Evolutionary conservation across 2,113 vertebrate species (phyloP).

Genomic region (Sula dactylatra): DNA sequence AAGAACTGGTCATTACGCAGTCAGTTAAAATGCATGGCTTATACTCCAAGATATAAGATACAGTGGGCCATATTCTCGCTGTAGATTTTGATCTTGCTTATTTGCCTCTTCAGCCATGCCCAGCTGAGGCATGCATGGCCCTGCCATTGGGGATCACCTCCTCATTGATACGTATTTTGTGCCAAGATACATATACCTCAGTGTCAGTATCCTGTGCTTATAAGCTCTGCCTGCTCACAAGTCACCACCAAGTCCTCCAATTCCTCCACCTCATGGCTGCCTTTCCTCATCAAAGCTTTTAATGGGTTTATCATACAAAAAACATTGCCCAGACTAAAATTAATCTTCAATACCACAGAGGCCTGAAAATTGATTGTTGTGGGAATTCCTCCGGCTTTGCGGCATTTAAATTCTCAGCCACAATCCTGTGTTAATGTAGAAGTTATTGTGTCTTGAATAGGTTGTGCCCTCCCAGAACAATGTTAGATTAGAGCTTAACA

Average conservation of each 20-base stretch:
- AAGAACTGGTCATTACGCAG: neutral
- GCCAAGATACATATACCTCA: neutral
- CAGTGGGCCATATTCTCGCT: neutral
- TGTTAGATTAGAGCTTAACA: slow-evolving; percentile 21
- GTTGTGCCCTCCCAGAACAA: slow-evolving; percentile 6
- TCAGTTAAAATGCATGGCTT: neutral
- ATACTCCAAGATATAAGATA: neutral
- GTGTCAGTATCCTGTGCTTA: neutral
- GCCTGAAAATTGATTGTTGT: neutral
- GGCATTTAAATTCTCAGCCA: slow-evolving; percentile 19
- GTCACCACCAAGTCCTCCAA: neutral
- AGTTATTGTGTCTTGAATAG: neutral
- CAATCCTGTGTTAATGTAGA: neutral
- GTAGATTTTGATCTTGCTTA: neutral
- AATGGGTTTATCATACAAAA: slow-evolving; percentile 16
- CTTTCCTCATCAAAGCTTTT: neutral
- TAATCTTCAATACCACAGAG: neutral
- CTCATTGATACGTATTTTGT: neutral
- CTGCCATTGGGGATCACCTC: neutral
- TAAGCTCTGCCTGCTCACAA: neutral
- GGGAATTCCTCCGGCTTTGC: neutral
- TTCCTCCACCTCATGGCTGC: neutral
- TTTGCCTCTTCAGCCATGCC: neutral
- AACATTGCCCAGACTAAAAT: neutral
- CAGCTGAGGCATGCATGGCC: neutral